Evolutionary conservation across 2,888 invertebrate species (phyloP).

Genomic region (Perizoma flavofasciatum): DNA sequence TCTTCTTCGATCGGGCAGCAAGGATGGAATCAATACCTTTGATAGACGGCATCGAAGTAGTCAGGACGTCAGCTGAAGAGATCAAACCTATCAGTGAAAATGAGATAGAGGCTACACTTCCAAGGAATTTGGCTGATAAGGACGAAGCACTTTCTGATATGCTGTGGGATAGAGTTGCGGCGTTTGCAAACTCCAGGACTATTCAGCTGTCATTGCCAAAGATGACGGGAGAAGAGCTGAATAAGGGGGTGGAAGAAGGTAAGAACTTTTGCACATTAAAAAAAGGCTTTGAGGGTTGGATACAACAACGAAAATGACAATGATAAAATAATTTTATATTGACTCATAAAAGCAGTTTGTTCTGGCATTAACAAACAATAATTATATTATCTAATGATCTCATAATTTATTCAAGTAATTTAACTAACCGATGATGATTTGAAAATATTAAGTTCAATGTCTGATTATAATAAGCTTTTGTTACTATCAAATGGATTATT

Average conservation of each 20-base stretch:
- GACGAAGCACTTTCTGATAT: constrained; percentile 87
- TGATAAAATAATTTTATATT: too few relatives aligned
- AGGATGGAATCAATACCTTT: constrained; percentile 86
- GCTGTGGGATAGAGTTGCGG: constrained; percentile 88
- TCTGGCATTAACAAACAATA: too few relatives aligned
- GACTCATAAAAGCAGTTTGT: too few relatives aligned
- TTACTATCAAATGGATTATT: too few relatives aligned
- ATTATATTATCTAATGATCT: too few relatives aligned
- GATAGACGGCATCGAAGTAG: constrained; percentile 86
- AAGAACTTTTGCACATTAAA: constrained; percentile 38
- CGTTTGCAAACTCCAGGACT: constrained; percentile 89
- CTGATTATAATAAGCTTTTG: not conserved
- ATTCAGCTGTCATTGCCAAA: constrained; percentile 91
- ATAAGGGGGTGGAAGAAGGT: constrained; percentile 91
- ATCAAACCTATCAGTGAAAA: constrained; percentile 84
- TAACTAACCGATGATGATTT: too few relatives aligned
- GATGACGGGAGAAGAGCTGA: constrained; percentile 86
- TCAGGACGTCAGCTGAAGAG: constrained; percentile 79
- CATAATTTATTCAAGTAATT: too few relatives aligned
- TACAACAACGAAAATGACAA: too few relatives aligned
- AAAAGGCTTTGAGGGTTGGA: too few relatives aligned
- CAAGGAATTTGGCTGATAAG: constrained; percentile 86
- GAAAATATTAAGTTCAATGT: not conserved
- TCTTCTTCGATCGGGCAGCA: constrained; percentile 90
- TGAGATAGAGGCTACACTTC: constrained; percentile 87